Conservation (phyloP, 2,797 vertebrate genomes). For the Micromesistius poutassou region DNA sequence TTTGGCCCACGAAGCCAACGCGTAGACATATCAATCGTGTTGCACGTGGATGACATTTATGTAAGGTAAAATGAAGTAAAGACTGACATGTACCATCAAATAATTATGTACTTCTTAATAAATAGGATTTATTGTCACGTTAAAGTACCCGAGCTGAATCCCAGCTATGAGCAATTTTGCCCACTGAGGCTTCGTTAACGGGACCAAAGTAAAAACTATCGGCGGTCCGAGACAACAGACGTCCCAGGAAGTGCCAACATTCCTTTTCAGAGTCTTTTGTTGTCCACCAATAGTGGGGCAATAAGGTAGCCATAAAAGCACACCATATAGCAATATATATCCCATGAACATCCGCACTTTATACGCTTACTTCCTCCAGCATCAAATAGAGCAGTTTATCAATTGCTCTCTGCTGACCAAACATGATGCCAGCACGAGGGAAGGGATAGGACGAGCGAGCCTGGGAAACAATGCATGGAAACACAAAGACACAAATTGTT, state of each 20-base stretch:
- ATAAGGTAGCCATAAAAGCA: constrained; percentile 54
- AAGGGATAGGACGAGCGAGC: constrained; percentile 3
- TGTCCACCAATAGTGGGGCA: constrained; percentile 50
- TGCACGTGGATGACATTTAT: not conserved
- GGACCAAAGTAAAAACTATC: constrained; percentile 14
- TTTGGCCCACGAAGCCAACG: not conserved
- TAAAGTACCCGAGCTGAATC: not conserved
- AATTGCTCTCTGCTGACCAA: constrained; percentile 53
- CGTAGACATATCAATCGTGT: not conserved
- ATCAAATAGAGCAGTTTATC: constrained; percentile 59
- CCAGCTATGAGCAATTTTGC: not conserved
- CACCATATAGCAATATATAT: constrained; percentile 53
- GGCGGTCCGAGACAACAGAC: constrained; percentile 40
- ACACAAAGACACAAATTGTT: not conserved
- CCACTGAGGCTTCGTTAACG: not conserved
- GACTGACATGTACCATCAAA: not conserved
- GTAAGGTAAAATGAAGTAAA: not conserved
- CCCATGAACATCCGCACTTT: constrained; percentile 49
- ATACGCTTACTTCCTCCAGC: constrained; percentile 49
- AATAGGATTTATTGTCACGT: not conserved
- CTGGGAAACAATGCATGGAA: not conserved
- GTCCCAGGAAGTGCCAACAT: constrained; percentile 35
- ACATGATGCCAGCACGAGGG: not conserved
- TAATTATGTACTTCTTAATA: not conserved
- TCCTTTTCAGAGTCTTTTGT: constrained; percentile 53